phyloP scores from a whole-genome alignment of 2,797 vertebrate species.

The Sebastes variabilis region DNA sequence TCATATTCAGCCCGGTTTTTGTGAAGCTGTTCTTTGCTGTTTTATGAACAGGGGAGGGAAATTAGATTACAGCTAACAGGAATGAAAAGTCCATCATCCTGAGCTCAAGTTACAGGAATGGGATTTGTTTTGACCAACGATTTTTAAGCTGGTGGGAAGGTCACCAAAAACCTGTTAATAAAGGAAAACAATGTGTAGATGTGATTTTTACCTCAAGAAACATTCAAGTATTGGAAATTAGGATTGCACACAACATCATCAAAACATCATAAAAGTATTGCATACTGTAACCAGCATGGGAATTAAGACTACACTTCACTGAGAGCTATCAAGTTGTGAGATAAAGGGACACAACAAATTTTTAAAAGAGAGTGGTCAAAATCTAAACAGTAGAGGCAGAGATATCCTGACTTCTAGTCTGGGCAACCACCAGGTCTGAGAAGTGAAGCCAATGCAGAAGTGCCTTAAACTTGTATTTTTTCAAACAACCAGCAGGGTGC shows the following conservation, averaged over 20 bases:
- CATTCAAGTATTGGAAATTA: background rate
- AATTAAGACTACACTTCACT: background rate
- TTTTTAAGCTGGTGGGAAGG: background rate
- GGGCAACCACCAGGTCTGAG: background rate
- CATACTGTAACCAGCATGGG: background rate
- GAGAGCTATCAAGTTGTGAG: background rate
- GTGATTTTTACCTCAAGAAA: background rate
- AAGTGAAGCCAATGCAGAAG: too few relatives aligned
- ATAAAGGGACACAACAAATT: background rate
- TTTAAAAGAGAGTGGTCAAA: background rate
- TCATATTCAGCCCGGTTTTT: conserved; percentile 12
- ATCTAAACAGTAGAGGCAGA: background rate
- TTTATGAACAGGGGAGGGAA: background rate
- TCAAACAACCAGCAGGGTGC: too few relatives aligned
- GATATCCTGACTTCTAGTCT: background rate
- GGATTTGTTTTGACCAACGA: background rate
- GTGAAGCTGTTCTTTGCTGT: background rate
- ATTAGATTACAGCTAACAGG: conserved; percentile 10
- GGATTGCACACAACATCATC: background rate
- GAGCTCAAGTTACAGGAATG: background rate
- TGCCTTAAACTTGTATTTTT: too few relatives aligned
- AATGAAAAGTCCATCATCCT: background rate
- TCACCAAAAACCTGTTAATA: background rate
- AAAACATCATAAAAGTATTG: background rate
- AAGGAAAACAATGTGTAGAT: background rate